Conservation (phyloP, 1,140 invertebrate genomes). For the Megathymus violae region DNA sequence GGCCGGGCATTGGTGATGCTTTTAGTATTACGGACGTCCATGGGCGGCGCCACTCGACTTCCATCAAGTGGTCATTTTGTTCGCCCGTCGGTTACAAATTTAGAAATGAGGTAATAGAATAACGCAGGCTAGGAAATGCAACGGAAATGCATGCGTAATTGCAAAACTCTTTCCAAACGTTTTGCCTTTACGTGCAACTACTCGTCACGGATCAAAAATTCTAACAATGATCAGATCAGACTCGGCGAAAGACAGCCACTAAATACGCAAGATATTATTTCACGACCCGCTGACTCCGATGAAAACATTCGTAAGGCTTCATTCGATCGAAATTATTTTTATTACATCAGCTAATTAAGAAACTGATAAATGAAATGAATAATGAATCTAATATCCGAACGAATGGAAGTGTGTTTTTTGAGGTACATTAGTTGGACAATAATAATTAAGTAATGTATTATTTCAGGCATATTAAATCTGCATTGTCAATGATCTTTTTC, state of each 20-base stretch:
- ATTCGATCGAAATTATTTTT: background rate
- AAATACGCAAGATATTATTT: constrained; percentile 71
- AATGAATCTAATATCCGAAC: background rate
- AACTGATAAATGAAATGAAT: background rate
- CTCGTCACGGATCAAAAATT: constrained; percentile 56
- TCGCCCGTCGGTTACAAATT: background rate
- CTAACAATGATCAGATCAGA: constrained; percentile 26
- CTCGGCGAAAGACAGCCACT: constrained; percentile 3
- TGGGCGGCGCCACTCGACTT: no score
- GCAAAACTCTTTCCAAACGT: constrained; percentile 37
- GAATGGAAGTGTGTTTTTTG: background rate
- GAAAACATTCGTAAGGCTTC: constrained; percentile 17
- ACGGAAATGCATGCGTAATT: constrained; percentile 32
- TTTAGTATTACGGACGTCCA: no score
- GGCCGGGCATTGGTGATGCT: no score
- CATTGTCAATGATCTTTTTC: no score
- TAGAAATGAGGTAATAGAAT: background rate
- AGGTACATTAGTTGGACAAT: background rate
- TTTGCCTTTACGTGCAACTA: constrained; percentile 33
- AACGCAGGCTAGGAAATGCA: background rate
- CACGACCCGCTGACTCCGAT: constrained; percentile 57
- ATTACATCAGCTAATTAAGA: background rate
- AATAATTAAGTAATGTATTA: background rate
- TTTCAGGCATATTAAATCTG: no score
- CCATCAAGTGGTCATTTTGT: no score